Conservation (phyloP, 2,888 invertebrate species). For the Spodoptera littoralis region DNA sequence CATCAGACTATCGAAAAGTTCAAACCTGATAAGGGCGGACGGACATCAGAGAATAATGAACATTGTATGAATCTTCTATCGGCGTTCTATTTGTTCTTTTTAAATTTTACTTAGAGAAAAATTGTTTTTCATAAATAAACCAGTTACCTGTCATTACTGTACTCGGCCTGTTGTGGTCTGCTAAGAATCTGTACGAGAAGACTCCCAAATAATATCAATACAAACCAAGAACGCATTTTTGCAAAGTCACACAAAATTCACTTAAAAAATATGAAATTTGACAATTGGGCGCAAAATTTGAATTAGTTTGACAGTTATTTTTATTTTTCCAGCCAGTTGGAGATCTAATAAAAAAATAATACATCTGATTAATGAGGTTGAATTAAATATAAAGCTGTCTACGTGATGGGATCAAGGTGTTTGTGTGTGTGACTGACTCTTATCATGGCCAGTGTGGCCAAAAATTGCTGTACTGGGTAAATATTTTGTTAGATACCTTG, state of each 20-base stretch:
- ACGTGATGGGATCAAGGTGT: no score
- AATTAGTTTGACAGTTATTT: slow-evolving; percentile 50
- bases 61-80: no score
- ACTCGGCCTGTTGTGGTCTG: slow-evolving; percentile 65
- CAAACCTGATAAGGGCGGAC: no score
- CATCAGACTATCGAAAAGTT: no score
- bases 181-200: slow-evolving; percentile 48
- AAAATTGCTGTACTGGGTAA: no score
- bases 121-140: background rate
- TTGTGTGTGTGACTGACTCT: no score
- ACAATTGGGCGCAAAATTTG: slow-evolving; percentile 50
- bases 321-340: slow-evolving; percentile 44
- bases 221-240: slow-evolving; percentile 65
- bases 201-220: slow-evolving; percentile 57
- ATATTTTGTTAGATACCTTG: no score
- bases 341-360: background rate
- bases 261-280: slow-evolving; percentile 60
- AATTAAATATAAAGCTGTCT: background rate
- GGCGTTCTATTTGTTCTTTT: no score
- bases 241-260: slow-evolving; percentile 53
- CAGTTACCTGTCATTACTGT: slow-evolving; percentile 65
- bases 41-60: no score
- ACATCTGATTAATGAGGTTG: slow-evolving; percentile 11
- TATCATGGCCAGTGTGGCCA: no score
- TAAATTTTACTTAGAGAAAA: background rate